Evolutionary conservation across 2,888 invertebrate genomes (phyloP), one percentile per base, ranked within the genome.

Genomic region (Drosophila diplacantha): DNA sequence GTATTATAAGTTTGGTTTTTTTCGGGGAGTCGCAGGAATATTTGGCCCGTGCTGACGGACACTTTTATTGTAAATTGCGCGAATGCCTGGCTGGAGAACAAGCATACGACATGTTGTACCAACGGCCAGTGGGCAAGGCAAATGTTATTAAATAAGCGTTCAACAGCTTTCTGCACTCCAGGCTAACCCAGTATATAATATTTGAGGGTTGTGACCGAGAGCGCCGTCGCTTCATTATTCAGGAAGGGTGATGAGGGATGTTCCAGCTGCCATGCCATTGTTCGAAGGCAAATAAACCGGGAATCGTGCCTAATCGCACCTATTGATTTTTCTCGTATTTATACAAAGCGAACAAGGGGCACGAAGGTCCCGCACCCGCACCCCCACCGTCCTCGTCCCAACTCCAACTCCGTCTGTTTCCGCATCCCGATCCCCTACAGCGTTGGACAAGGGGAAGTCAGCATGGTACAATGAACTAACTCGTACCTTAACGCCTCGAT

Each of bases 241-340:
- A 39, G 51, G 35, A 63, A 39, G 57, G 43, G 49, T 18, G 38
- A 29, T 7, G 22, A 35, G 51, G 44, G 50, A 64, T 64, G 44
- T 29, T 18, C 29, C 32, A 53, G 39, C 58, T 49, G 60, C 60
- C 69, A 62, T 43, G 55, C 55, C 69, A 71, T 71, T 61, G 66
- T 71, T 52, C 57, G 58, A 69, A 70, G 68, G 69, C 71, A 82
- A 82, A 76, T 78, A 83, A 75, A 72, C 61, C 71, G 68, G 72
- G 68, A 83, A 81, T 79, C 85, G 83, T 84, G 84, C 81, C 81
- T 85, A 85, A 85, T 85, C 85, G 77, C 67, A 75, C 73, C 73
- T 81, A 84, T 80, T 82, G 84, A 83, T 81, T 81, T 81, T 84
- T 69, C 68, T 73, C 54, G 65, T 74, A 83, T 80, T 80, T 83